Conservation (phyloP, 2,888 invertebrate genomes). For the Epinotia brunnichana region DNA sequence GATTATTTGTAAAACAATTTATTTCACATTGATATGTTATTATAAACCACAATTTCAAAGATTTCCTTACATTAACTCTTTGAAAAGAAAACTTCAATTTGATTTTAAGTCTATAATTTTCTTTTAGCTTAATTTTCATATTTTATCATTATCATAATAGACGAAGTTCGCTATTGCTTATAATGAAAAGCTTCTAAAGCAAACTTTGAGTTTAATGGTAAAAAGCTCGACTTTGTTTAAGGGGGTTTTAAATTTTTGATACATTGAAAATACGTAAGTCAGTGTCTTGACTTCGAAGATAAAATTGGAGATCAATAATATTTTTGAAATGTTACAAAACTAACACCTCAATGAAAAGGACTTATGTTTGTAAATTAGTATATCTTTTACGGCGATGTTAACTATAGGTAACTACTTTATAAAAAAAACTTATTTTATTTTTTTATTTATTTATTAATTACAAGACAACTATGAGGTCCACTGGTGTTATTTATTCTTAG, state of each 20-base stretch:
- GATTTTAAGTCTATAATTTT: background rate
- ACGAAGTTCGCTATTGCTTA: background rate
- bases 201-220: slow-evolving; percentile 7
- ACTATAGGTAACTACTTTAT: too few relatives aligned
- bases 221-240: slow-evolving; percentile 13
- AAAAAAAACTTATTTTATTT: too few relatives aligned
- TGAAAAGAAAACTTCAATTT: background rate
- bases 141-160: background rate
- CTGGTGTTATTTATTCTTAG: too few relatives aligned
- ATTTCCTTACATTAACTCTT: background rate
- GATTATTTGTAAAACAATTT: too few relatives aligned
- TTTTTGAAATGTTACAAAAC: too few relatives aligned
- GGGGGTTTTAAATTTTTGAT: slow-evolving; percentile 5
- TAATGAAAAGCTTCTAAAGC: slow-evolving; percentile 26
- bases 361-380: too few relatives aligned
- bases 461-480: too few relatives aligned
- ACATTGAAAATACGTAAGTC: background rate
- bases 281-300: background rate
- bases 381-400: too few relatives aligned
- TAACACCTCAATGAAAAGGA: too few relatives aligned
- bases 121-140: background rate
- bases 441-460: too few relatives aligned
- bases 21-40: too few relatives aligned
- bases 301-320: too few relatives aligned
- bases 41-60: background rate